Conservation (phyloP, 1,140 invertebrate species). For the Physella acuta region DNA sequence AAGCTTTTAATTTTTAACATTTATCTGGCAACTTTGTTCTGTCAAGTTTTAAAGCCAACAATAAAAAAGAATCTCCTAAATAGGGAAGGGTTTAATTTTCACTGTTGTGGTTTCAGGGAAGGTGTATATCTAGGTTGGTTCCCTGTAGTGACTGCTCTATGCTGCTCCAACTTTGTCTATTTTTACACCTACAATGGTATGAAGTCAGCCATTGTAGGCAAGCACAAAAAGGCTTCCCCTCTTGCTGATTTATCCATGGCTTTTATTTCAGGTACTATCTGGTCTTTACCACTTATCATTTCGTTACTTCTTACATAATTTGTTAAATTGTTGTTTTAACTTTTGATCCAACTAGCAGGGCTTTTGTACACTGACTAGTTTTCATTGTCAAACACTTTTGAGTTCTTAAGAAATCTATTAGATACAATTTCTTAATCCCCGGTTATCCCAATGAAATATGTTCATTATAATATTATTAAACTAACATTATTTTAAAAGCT, state of each 20-base stretch:
- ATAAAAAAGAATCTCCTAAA: no score
- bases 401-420: no score
- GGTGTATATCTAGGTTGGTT: conserved; percentile 77
- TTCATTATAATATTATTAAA: no score
- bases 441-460: no score
- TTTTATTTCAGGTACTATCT: conserved; percentile 70
- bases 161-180: conserved; percentile 88
- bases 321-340: background rate
- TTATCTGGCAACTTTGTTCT: no score
- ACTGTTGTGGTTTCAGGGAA: conserved; percentile 59
- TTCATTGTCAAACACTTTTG: no score
- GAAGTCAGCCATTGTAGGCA: conserved; percentile 64
- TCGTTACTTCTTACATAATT: background rate
- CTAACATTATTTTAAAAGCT: no score
- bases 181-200: conserved; percentile 88
- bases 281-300: conserved; percentile 23
- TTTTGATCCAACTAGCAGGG: background rate
- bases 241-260: conserved; percentile 77
- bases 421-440: no score
- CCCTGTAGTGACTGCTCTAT: conserved; percentile 80
- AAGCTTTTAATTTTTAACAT: no score
- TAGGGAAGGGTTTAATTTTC: no score
- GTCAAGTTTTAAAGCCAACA: no score
- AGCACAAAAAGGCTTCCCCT: conserved; percentile 64
- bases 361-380: background rate